Evolutionary conservation across 1,140 invertebrate genomes (phyloP).

Genomic region (Medauroidea extradentata): DNA sequence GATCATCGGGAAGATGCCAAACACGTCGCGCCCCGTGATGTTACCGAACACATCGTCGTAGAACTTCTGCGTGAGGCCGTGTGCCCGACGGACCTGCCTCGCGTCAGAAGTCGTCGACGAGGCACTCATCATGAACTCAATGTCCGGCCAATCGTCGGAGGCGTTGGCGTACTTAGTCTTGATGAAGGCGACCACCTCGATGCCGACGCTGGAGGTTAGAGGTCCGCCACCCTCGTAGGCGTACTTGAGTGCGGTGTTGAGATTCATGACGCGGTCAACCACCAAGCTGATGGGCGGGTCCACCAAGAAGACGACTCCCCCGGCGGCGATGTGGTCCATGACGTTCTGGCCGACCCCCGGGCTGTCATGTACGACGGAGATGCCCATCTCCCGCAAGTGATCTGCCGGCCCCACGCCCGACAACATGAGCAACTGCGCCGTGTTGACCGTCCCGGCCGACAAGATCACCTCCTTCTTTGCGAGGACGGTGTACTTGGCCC

Average conservation of each 20-base stretch:
- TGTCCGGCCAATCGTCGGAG: conserved; percentile 83
- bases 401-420: conserved; percentile 70
- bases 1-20: conserved; percentile 81
- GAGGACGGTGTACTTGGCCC: conserved; percentile 56
- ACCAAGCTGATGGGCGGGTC: conserved; percentile 48
- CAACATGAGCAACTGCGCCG: conserved; percentile 75
- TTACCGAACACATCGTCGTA: conserved; percentile 67
- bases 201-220: conserved; percentile 72
- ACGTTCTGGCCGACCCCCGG: conserved; percentile 53
- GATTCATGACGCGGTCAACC: conserved; percentile 5
- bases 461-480: conserved; percentile 65
- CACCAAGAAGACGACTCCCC: conserved; percentile 14
- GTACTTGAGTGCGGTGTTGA: conserved; percentile 49
- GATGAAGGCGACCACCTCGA: conserved; percentile 81
- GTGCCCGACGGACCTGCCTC: conserved; percentile 59
- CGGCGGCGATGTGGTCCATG: conserved; percentile 17
- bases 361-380: conserved; percentile 49
- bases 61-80: conserved; percentile 73
- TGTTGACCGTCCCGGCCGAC: conserved; percentile 70
- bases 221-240: conserved; percentile 63
- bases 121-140: conserved; percentile 85
- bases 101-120: conserved; percentile 60
- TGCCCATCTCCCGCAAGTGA: conserved; percentile 45
- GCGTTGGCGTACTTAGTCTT: conserved; percentile 81
- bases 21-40: conserved; percentile 67